phyloP scores from a whole-genome alignment of 2,888 invertebrate genomes.

The Lymantria dispar region DNA sequence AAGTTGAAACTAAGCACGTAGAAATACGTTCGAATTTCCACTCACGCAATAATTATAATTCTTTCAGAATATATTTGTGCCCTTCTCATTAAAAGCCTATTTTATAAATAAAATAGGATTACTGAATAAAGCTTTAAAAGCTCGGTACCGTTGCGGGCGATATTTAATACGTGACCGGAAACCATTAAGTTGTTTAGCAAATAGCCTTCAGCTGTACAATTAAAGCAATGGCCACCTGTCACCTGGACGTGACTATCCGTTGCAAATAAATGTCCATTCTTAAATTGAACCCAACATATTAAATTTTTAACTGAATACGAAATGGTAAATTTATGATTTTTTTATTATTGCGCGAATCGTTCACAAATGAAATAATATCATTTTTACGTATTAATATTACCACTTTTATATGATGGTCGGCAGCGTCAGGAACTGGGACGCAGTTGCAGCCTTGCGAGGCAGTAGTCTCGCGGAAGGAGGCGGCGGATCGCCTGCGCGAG shows the following conservation, averaged over 20 bases:
- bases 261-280: constrained; percentile 16
- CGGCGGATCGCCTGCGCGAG: no score
- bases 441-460: no score
- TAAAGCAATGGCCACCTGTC: constrained; percentile 36
- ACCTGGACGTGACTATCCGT: constrained; percentile 26
- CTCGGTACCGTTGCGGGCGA: constrained; percentile 5
- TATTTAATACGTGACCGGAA: constrained; percentile 15
- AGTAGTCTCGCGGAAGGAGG: no score
- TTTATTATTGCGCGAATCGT: no score
- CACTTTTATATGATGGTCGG: no score
- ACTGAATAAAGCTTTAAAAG: constrained; percentile 3
- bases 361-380: no score
- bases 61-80: no score
- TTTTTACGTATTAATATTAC: no score
- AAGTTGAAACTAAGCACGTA: no score
- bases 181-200: constrained; percentile 11
- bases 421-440: no score
- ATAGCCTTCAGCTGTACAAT: constrained; percentile 30
- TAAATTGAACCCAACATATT: background rate
- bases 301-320: background rate
- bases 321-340: no score
- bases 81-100: background rate
- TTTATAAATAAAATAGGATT: background rate
- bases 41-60: background rate
- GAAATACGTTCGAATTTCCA: background rate